Evolutionary conservation across 2,113 vertebrate species (phyloP), one percentile per base, ranked within the genome.

Genomic region (Lepus europaeus): DNA sequence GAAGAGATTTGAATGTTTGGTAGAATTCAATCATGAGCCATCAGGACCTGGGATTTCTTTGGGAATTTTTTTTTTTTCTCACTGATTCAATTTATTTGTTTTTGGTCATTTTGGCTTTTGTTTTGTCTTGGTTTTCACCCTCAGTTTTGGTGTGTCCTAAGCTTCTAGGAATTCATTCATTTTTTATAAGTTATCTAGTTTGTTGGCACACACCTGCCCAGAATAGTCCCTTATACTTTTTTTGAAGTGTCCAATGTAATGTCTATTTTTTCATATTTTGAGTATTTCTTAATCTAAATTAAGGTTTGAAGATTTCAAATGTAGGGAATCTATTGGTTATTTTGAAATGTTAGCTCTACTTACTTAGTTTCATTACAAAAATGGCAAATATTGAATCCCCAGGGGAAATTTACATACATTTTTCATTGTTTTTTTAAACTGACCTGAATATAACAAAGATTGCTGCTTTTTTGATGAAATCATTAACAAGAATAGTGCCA

Each of bases 351-450:
- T 89, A 90, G 1, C 22, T 73, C 17, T 70, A 36, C 59, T 53
- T 87, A 59, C 76, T 80, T 92, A 85, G 93, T 83, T 94, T 95
- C 36, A 82, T 63, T 94, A 39, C 6, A 81, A 77, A 88, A 66
- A 85, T 93, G 49, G 33, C 8, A 85, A 87, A 95, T 90, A 53
- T 90, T 5, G 13, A 93, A 69, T 72, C 31, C 2, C 25, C 51
- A 1, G 20, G n/a, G 76, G 66, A 94, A 86, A 92, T 3, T 27
- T 70, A 39, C 4, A 73, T 64, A 49, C 19, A 56, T 70, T 59
- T 77, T 86, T 80, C 33, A 76, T 93, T 89, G 36, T 69, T 95
- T 94, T 72, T 88, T 69, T 72, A 93, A 89, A 81, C 19, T 87
- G 74, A 70, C 23, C 66, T 94, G 11, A 9, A 19, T 92, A 74